Evolutionary conservation across 1,140 invertebrate species (phyloP).

Genomic region (Drosophila kepulauana): DNA sequence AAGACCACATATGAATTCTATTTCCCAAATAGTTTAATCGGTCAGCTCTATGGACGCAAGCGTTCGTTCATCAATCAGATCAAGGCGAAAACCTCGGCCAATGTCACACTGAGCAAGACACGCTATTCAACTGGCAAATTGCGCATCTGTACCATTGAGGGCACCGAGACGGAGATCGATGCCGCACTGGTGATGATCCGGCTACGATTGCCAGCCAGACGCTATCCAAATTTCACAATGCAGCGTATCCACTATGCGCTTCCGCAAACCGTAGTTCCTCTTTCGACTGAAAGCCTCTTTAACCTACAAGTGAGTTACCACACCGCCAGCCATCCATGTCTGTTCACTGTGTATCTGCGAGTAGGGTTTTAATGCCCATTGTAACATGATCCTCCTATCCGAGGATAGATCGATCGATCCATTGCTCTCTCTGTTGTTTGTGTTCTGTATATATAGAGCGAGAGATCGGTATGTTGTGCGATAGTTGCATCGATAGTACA

Average conservation of each 20-base stretch:
- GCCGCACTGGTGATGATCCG: slow-evolving; percentile 93
- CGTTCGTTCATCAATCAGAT: slow-evolving; percentile 93
- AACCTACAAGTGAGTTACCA: slow-evolving; percentile 72
- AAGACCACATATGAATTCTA: slow-evolving; percentile 90
- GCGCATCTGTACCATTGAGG: slow-evolving; percentile 94
- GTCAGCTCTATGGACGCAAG: slow-evolving; percentile 94
- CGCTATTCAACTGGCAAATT: slow-evolving; percentile 88
- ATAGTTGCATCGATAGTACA: neutral
- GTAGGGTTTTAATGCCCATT: slow-evolving; percentile 27
- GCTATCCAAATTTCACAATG: slow-evolving; percentile 92
- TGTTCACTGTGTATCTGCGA: slow-evolving; percentile 23
- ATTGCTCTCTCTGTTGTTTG: neutral
- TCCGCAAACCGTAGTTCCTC: slow-evolving; percentile 84
- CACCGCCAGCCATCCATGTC: neutral
- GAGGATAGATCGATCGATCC: neutral
- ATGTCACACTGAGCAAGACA: slow-evolving; percentile 92
- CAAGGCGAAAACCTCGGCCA: slow-evolving; percentile 91
- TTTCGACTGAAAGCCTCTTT: slow-evolving; percentile 76
- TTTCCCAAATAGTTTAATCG: slow-evolving; percentile 92
- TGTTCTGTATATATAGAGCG: slow-evolving; percentile 4
- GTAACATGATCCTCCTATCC: neutral
- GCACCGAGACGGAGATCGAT: slow-evolving; percentile 90
- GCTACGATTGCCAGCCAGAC: slow-evolving; percentile 92
- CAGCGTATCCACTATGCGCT: slow-evolving; percentile 90
- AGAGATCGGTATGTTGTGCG: neutral